Evolutionary conservation across 2,888 invertebrate genomes (phyloP).

Genomic region (Philonicus albiceps): DNA sequence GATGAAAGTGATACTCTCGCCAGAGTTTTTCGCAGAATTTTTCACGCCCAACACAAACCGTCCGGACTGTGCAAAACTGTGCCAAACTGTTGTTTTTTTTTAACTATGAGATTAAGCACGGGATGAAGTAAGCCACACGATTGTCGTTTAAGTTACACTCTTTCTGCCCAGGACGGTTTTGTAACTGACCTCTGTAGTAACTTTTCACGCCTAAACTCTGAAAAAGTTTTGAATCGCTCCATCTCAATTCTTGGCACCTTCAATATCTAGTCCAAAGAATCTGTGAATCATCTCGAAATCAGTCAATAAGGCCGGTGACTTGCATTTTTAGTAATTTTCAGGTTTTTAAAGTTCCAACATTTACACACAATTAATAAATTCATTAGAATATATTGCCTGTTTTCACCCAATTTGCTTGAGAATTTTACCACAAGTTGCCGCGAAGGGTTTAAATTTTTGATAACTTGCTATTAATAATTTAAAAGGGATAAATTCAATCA

Average conservation of each 20-base stretch:
- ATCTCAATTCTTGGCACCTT: not conserved
- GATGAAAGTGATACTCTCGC: conserved; percentile 43
- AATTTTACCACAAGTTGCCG: not conserved
- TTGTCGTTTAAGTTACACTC: conserved; percentile 11
- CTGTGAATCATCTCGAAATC: not conserved
- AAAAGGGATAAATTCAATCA: not conserved
- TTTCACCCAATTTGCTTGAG: not conserved
- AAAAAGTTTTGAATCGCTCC: conserved; percentile 7
- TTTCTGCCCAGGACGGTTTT: not conserved
- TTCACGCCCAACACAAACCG: not conserved
- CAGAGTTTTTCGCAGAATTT: conserved; percentile 24
- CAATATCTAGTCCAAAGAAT: not conserved
- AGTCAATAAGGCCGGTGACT: not conserved
- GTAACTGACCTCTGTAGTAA: conserved; percentile 23
- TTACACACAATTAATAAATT: not conserved
- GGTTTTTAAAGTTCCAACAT: not conserved
- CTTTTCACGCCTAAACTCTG: conserved; percentile 20
- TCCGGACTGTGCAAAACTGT: conserved; percentile 25
- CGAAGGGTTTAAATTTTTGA: not conserved
- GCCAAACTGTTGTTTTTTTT: conserved; percentile 25
- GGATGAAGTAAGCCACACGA: not conserved
- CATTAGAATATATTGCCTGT: not conserved
- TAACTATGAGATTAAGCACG: not conserved
- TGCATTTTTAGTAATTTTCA: not conserved
- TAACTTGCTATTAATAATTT: not conserved